Conservation (phyloP, 2,888 invertebrate genomes). For the Chymomyza amoena region DNA sequence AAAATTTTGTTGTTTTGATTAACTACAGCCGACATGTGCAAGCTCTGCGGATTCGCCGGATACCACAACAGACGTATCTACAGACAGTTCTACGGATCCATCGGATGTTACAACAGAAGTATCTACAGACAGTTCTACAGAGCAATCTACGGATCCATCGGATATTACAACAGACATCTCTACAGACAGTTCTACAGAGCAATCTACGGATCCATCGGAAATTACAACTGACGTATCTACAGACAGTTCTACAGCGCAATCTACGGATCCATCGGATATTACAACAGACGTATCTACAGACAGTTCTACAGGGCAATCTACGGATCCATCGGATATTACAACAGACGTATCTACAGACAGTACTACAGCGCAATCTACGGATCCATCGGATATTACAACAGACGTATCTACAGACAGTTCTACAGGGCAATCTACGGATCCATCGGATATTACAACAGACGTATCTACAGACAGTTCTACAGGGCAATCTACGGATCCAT, state of each 20-base stretch:
- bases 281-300: neutral
- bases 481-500: neutral
- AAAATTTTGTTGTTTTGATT: neutral
- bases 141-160: neutral
- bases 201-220: neutral
- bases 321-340: neutral
- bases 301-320: neutral
- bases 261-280: neutral
- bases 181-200: neutral
- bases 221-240: neutral
- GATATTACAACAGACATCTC: neutral
- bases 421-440: no score
- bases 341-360: neutral
- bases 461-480: neutral
- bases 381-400: neutral
- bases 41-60: neutral
- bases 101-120: neutral
- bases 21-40: conserved; percentile 36
- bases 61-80: neutral
- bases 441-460: neutral
- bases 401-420: neutral
- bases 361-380: neutral
- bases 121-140: neutral
- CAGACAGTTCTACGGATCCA: neutral
- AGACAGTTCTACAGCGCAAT: neutral